Conservation (phyloP, 1,140 invertebrate species). For the Thaumatotibia leucotreta region DNA sequence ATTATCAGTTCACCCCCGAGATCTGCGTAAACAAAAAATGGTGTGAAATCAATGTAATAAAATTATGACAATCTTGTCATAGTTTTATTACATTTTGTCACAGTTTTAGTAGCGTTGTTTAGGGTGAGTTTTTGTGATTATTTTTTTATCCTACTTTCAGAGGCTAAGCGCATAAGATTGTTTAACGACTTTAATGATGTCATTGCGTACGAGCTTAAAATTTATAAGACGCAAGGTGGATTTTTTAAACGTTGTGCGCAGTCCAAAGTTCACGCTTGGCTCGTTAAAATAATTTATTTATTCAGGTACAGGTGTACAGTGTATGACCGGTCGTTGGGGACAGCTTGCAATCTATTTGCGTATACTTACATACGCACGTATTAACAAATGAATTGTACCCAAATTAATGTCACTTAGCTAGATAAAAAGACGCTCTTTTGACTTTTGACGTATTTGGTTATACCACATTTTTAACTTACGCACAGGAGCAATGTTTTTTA, state of each 20-base stretch:
- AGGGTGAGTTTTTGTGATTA: not conserved
- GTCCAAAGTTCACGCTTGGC: not conserved
- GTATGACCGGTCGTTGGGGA: constrained; percentile 15
- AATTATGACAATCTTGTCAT: constrained; percentile 9
- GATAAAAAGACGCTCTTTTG: constrained; percentile 3
- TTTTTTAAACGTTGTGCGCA: not conserved
- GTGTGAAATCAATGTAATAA: constrained; percentile 1
- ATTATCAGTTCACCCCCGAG: not conserved
- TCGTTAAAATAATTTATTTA: not conserved
- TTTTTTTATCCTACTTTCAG: not conserved
- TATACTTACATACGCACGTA: not conserved
- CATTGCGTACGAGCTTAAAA: not conserved
- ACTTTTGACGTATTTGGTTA: constrained; percentile 17
- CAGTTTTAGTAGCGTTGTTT: constrained; percentile 1
- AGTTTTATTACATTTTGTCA: too few relatives aligned
- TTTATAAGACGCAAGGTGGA: not conserved
- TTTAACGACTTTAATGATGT: not conserved
- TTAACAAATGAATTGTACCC: constrained; percentile 12
- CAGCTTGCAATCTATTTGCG: constrained; percentile 16
- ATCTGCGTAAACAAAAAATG: constrained; percentile 3
- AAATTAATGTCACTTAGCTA: not conserved
- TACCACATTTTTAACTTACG: not conserved
- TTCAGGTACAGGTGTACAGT: constrained; percentile 21
- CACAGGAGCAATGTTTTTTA: not conserved
- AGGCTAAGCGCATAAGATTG: not conserved